phyloP scores from a whole-genome alignment of 1,140 invertebrate genomes.

The Philopotamus ludificatus region DNA sequence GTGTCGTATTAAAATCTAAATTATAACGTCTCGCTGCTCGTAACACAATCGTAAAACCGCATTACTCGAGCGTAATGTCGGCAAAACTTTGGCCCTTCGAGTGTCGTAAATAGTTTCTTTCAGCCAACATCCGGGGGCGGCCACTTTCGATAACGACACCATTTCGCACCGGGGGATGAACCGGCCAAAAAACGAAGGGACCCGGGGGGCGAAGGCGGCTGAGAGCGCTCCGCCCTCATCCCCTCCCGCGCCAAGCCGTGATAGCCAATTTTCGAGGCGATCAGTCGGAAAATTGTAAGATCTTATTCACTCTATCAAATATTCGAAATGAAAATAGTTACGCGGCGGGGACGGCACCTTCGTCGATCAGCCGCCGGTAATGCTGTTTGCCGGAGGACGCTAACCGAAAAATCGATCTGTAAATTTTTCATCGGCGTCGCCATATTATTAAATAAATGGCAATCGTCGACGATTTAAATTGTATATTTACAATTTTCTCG shows the following conservation, averaged over 20 bases:
- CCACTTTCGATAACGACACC: constrained; percentile 33
- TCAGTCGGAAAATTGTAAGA: constrained; percentile 36
- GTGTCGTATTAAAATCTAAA: constrained; percentile 18
- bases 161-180: constrained; percentile 28
- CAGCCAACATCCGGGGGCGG: constrained; percentile 15
- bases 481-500: too few species aligned
- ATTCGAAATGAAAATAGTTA: constrained; percentile 36
- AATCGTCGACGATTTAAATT: background rate
- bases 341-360: background rate
- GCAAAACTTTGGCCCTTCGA: constrained; percentile 12
- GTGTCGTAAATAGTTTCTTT: constrained; percentile 32
- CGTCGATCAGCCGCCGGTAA: constrained; percentile 9
- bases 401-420: constrained; percentile 4
- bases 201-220: background rate
- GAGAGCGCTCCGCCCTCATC: background rate
- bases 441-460: constrained; percentile 6
- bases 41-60: constrained; percentile 17
- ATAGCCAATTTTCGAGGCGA: constrained; percentile 36
- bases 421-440: constrained; percentile 6
- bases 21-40: constrained; percentile 1
- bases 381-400: constrained; percentile 21
- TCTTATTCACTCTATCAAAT: constrained; percentile 36
- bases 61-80: constrained; percentile 9
- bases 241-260: constrained; percentile 7
- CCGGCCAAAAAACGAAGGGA: constrained; percentile 11